Conservation (phyloP, 2,113 vertebrate genomes). For the Pica pica region DNA sequence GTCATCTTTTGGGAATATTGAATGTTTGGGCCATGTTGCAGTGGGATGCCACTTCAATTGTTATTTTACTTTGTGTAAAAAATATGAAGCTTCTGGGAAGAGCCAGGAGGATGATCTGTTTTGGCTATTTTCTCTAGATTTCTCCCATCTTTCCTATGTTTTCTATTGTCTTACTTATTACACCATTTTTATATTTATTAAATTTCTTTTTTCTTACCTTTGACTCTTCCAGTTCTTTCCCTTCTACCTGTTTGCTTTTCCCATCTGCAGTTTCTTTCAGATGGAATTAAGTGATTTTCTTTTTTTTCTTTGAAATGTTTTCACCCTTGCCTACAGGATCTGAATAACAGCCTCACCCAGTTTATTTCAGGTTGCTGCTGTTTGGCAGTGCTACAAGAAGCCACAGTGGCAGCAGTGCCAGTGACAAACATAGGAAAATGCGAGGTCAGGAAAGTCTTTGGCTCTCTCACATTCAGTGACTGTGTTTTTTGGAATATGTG, state of each 20-base stretch:
- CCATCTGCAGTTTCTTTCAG: not conserved
- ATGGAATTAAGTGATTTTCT: not conserved
- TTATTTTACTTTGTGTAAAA: not conserved
- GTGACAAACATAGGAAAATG: not conserved
- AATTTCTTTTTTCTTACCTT: not conserved
- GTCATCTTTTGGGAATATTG: not conserved
- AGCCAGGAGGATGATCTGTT: not conserved
- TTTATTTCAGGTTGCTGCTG: constrained; percentile 35
- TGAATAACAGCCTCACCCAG: not conserved
- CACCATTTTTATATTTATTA: not conserved
- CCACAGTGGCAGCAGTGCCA: not conserved
- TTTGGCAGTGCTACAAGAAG: not conserved
- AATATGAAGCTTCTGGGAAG: not conserved
- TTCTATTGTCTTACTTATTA: not conserved
- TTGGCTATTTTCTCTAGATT: not conserved
- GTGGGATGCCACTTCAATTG: not conserved
- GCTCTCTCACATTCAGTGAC: not conserved
- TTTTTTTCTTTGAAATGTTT: not conserved
- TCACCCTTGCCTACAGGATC: not conserved
- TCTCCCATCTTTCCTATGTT: not conserved
- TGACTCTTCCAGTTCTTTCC: not conserved
- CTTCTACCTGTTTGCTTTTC: not conserved
- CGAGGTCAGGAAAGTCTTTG: not conserved
- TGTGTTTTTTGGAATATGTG: not conserved
- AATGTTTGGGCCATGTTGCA: not conserved